Base-by-base conservation (phyloP, 2,797 vertebrate species). In the Potorous gilbertii region DNA sequence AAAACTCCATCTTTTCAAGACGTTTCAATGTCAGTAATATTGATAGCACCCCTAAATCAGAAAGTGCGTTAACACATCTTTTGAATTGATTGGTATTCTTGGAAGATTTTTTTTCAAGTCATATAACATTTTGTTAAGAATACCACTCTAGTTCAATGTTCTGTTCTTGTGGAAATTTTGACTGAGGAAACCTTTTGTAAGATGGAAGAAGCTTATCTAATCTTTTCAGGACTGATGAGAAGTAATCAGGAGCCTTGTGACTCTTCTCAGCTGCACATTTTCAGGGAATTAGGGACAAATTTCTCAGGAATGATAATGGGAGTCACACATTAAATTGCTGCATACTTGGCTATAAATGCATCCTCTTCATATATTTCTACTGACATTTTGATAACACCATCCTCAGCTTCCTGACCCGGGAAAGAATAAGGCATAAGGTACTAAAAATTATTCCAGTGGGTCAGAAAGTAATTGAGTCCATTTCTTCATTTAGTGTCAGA, bases 151-250 rank as follows among this genome's bases (percentile, higher is more conserved):
- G 46, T 96, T 98, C 74, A 96, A 40, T 95, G 55, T 94, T 93
- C 92, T 95, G 29, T 96, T 97, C 95, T 95, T 55, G 56, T 14
- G 97, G 93, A 95, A 97, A 96, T 97, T 97, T 95, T 95, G 90
- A 97, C 95, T 97, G 95, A 59, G 92, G 50, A 94, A 96, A 52
- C 52, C 3, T 94, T 97, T 95, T 96, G 24, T 97, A 56, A 97
- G 92, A 94, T 59, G 46, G 40, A 97, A 89, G 55, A 93, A 34
- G 5, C 52, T 97, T 97, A 95, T 89, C 93, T 97, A 62, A 94
- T 96, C 95, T 96, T 90, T 96, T 97, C 54, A 96, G 96, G 92
- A 96, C 91, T 96, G 94, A 93, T 95, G 95, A 92, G 95, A 98
- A 96, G 50, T 96, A 95, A 94, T 95, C 2, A 27, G 93, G 95